Percentiles rank a stretch among this genome's conserved stretches.
Conservation (phyloP, 2,888 invertebrate genomes). For the Platycheirus albimanus region DNA sequence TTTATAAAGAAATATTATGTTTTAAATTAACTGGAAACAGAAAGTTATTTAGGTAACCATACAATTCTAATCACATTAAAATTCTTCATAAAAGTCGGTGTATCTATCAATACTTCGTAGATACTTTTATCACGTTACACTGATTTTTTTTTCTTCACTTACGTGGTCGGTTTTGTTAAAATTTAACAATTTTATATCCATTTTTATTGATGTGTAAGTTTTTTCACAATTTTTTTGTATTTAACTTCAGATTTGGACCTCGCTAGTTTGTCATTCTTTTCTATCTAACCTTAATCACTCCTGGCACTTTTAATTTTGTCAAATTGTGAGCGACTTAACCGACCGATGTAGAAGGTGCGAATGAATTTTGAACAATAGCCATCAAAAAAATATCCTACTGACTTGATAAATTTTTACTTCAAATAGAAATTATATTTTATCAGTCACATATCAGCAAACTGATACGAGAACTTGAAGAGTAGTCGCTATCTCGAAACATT, state of each 20-base stretch:
- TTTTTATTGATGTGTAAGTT: conserved; percentile 6
- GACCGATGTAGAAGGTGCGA: conserved; percentile 50
- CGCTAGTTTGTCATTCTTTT: conserved; percentile 46
- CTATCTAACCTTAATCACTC: conserved; percentile 23
- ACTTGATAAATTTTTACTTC: conserved; percentile 37
- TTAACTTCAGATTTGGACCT: not conserved
- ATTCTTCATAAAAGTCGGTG: too few relatives aligned
- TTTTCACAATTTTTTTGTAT: not conserved
- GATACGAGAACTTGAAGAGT: conserved; percentile 51
- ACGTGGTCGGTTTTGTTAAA: conserved; percentile 63
- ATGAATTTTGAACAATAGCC: conserved; percentile 47
- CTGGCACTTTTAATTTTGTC: conserved; percentile 33
- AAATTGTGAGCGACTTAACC: conserved; percentile 40
- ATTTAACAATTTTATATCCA: conserved; percentile 50
- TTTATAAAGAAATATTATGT: not conserved
- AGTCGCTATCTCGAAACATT: conserved; percentile 52
- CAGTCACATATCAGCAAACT: conserved; percentile 59
- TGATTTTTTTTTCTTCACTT: conserved; percentile 31
- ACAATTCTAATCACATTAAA: too few relatives aligned
- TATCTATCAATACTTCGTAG: too few relatives aligned
- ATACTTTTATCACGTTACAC: too few relatives aligned
- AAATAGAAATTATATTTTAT: conserved; percentile 45
- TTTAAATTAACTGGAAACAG: not conserved
- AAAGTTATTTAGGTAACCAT: too few relatives aligned
- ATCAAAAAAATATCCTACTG: conserved; percentile 50